Evolutionary conservation across 2,888 invertebrate species (phyloP).

Genomic region (Lycophotia porphyrea): DNA sequence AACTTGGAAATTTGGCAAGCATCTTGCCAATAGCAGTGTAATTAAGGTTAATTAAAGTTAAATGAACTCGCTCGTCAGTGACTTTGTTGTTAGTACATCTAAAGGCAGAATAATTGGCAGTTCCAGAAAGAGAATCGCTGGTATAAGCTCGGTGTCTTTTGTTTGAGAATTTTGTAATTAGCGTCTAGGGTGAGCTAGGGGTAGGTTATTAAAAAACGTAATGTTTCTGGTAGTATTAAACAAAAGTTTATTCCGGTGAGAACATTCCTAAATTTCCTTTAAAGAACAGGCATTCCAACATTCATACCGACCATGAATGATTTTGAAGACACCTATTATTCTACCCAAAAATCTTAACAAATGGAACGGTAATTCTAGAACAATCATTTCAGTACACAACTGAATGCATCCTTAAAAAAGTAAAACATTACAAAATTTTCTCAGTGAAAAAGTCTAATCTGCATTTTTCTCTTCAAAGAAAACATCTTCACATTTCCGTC

Average conservation of each 20-base stretch:
- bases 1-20: constrained; percentile 60
- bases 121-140: constrained; percentile 26
- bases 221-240: not conserved
- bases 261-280: not conserved
- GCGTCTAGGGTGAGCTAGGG: not conserved
- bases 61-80: constrained; percentile 54
- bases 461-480: not conserved
- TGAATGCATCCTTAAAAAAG: not conserved
- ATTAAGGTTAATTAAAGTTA: constrained; percentile 63
- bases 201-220: not conserved
- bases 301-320: not conserved
- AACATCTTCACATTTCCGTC: constrained; percentile 6
- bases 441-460: not conserved
- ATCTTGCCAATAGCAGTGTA: constrained; percentile 53
- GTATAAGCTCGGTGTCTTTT: constrained; percentile 40
- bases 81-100: constrained; percentile 48
- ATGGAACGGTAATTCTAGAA: not conserved
- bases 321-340: not conserved
- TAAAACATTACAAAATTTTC: not conserved
- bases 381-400: not conserved
- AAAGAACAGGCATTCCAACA: not conserved
- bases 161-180: constrained; percentile 57
- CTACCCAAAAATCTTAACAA: not conserved
- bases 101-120: constrained; percentile 48
- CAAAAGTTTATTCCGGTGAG: not conserved